A percentile compares a stretch with the other conserved stretches of the same genome.
Conservation (phyloP, 2,888 invertebrate genomes). For the Temnothorax rugatulus region DNA sequence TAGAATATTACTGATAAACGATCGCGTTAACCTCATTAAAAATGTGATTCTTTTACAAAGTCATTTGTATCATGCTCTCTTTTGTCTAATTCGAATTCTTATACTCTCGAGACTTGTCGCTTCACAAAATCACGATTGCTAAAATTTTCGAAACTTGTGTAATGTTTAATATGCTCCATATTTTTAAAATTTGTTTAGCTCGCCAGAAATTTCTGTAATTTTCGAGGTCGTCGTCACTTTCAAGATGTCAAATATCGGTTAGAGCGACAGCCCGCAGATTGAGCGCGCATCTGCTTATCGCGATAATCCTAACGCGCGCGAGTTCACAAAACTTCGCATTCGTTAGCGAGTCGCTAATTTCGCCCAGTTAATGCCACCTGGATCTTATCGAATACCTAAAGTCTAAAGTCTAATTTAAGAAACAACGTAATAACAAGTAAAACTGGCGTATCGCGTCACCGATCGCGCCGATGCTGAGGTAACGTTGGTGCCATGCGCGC, state of each 20-base stretch:
- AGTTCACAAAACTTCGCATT: constrained; percentile 14
- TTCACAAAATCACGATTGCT: neutral
- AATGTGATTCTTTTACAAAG: constrained; percentile 66
- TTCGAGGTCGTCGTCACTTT: neutral
- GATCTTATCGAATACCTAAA: constrained; percentile 66
- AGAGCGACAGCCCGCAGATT: neutral
- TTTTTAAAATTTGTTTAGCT: neutral
- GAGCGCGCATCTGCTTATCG: neutral
- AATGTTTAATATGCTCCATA: neutral
- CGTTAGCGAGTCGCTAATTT: constrained; percentile 58
- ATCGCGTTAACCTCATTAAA: constrained; percentile 71
- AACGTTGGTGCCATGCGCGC: constrained; percentile 28
- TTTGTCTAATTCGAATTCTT: neutral
- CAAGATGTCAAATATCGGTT: neutral
- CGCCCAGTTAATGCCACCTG: constrained; percentile 46
- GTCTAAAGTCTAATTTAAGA: constrained; percentile 33
- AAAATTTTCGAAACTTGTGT: neutral
- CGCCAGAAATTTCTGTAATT: neutral
- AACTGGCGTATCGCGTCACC: constrained; percentile 62
- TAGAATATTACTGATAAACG: constrained; percentile 59
- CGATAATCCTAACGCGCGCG: neutral
- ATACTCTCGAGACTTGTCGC: neutral
- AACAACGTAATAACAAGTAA: constrained; percentile 66
- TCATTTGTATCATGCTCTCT: neutral
- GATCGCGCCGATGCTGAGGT: constrained; percentile 63